phyloP scores from a whole-genome alignment of 2,797 vertebrate species.

The Myoxocephalus aenaeus region DNA sequence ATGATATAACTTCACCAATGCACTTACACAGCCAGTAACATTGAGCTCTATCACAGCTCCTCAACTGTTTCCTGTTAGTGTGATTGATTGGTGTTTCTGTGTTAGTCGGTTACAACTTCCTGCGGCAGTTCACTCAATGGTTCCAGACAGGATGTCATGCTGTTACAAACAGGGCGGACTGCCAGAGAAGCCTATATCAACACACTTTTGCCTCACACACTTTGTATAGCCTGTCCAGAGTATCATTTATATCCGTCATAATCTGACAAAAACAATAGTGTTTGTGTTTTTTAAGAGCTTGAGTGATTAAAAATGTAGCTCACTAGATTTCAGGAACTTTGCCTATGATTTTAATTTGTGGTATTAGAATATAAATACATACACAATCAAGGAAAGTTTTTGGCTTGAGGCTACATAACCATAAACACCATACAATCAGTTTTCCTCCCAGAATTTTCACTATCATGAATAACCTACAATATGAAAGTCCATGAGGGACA shows the following conservation, averaged over 20 bases:
- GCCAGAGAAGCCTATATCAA: neutral
- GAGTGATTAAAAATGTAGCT: neutral
- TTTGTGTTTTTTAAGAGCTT: neutral
- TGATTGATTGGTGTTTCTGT: conserved; percentile 45
- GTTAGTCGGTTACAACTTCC: conserved; percentile 41
- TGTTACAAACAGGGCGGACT: neutral
- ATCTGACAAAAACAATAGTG: neutral
- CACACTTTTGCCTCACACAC: neutral
- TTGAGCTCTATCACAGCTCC: conserved; percentile 1
- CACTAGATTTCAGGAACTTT: neutral
- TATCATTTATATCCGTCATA: neutral
- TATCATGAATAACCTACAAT: neutral
- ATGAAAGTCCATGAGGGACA: neutral
- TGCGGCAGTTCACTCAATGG: neutral
- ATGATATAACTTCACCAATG: neutral
- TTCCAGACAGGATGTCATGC: conserved; percentile 13
- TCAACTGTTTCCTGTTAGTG: neutral
- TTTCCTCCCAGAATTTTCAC: neutral
- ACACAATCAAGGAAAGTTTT: neutral
- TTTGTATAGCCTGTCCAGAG: neutral
- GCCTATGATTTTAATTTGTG: neutral
- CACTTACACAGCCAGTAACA: neutral
- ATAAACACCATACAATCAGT: neutral
- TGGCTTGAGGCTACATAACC: neutral
- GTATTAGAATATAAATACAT: neutral